Base-by-base conservation (phyloP, 2,888 invertebrate species). In the Drosophila infuscata region DNA sequence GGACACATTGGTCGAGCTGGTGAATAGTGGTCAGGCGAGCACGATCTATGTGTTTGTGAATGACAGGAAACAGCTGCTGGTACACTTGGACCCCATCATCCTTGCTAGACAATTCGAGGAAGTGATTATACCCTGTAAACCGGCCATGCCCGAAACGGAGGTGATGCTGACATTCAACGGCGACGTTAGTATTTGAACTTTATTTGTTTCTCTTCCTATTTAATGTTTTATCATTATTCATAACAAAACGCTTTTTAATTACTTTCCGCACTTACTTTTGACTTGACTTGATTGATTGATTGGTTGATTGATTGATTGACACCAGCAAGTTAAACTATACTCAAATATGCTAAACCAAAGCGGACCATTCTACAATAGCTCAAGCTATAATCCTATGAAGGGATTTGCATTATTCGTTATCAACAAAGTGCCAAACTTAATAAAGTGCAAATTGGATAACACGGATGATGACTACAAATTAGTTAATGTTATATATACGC, bases 121-220 rank as follows among this genome's bases (percentile, higher is more conserved):
- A 30, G 92, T 94, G 0, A 85, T 94, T 0, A 94, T 96, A 77
- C 95, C 95, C 30, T 96, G 96, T 84, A 94, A 94, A 54, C 95
- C 96, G 7, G 94, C 96, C 2, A 94, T 95, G 54, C 95, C 95
- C 3, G 92, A 94, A 67, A 93, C 94, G 3, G 91, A 93, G 25
- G 95, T 96, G 1, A 76, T 92, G 49, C 88, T 95, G 9, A 89
- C 83, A 20, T 88, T 92, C 20, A 93, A 91, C 65, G 90, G 91
- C 38, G 91, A 93, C 90, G 94, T 94, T 90, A 81, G 87, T 66
- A 35, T 29, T 17, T 30, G 1, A 20, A 12, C 4, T 33, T 38
- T 12, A 11, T 29, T 12, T 3, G 12, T 17, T 30, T 48, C 0
- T 46, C 1, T 32, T 52, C 3, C 11, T 8, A 29, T 20, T 56